Evolutionary conservation across 2,113 vertebrate genomes (phyloP).

Genomic region (Epinephelus fuscoguttatus): DNA sequence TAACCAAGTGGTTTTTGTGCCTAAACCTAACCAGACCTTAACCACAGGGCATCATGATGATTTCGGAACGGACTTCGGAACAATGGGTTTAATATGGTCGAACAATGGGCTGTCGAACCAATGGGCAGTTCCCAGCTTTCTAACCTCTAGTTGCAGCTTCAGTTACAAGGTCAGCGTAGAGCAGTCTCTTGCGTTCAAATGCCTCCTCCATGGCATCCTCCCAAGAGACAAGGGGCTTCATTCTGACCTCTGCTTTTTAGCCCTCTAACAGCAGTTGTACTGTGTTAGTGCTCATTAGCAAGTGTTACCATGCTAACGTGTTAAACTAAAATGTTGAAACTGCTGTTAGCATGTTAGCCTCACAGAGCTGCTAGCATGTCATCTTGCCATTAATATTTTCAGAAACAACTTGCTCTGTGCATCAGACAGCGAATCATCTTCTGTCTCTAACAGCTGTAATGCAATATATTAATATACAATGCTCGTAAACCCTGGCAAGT

Average conservation of each 20-base stretch:
- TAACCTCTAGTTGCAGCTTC: no score
- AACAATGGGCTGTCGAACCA: no score
- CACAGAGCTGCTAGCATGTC: slow-evolving; percentile 1
- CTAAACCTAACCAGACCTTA: no score
- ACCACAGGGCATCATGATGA: no score
- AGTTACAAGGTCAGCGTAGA: no score
- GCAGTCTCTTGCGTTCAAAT: no score
- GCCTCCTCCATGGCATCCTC: no score
- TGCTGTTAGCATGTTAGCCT: not conserved
- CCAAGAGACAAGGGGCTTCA: not conserved
- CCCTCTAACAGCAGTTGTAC: not conserved
- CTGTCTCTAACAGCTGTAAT: not conserved
- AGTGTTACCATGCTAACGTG: not conserved
- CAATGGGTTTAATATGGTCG: no score
- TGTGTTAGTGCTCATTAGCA: not conserved
- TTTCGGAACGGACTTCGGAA: no score
- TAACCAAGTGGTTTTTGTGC: no score
- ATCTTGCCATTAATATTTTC: not conserved
- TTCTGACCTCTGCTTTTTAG: not conserved
- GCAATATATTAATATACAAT: not conserved
- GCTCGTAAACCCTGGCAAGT: slow-evolving; percentile 28
- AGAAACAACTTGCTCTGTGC: not conserved
- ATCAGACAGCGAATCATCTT: not conserved
- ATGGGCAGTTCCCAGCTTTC: no score
- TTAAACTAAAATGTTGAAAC: not conserved